phyloP scores from a whole-genome alignment of 2,113 vertebrate genomes.

The Paramormyrops kingsleyae region DNA sequence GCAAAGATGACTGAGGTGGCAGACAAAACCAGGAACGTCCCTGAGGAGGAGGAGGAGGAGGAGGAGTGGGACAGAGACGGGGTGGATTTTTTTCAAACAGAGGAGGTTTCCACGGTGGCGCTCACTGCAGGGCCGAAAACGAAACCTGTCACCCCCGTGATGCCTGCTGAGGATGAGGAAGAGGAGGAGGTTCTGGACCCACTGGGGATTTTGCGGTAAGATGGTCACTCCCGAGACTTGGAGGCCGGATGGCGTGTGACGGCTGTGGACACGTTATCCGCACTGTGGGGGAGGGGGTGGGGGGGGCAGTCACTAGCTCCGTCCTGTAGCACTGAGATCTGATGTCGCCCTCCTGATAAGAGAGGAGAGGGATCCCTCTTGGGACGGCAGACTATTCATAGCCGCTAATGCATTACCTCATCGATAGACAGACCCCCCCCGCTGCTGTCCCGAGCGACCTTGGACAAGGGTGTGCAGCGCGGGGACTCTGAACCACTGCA shows the following conservation, averaged over 20 bases:
- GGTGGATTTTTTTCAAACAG: conserved; percentile 69
- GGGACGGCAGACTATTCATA: background rate
- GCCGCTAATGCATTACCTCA: background rate
- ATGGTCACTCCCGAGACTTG: background rate
- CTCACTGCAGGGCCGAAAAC: conserved; percentile 20
- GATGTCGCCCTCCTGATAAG: background rate
- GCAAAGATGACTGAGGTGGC: conserved; percentile 45
- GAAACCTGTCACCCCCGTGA: background rate
- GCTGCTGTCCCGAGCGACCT: background rate
- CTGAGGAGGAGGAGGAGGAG: conserved; percentile 43
- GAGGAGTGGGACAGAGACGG: conserved; percentile 45
- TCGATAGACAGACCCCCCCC: background rate
- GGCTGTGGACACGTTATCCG: background rate
- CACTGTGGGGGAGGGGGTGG: background rate
- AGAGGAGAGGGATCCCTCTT: background rate
- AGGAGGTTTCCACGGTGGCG: conserved; percentile 30
- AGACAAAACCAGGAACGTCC: conserved; percentile 47
- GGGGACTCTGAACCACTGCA: background rate
- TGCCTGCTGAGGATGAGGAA: conserved; percentile 49
- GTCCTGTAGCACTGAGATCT: background rate
- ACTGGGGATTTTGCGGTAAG: conserved; percentile 70
- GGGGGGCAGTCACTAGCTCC: background rate
- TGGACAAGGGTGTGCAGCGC: background rate
- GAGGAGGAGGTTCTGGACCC: conserved; percentile 68
- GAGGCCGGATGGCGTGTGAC: background rate